Conservation (phyloP, 2,113 vertebrate species). For the Bos javanicus region DNA sequence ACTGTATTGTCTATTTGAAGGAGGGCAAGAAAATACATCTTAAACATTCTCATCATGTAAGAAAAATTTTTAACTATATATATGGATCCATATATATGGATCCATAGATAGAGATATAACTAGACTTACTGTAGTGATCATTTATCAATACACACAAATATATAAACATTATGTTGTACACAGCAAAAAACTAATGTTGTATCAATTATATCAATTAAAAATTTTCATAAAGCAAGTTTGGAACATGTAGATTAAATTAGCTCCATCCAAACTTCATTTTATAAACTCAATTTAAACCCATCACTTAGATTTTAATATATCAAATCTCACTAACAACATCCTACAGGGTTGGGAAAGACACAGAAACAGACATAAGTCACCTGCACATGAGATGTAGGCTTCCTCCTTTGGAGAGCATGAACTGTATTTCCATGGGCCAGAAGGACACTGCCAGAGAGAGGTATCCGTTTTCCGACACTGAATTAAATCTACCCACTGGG, state of each 20-base stretch:
- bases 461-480: neutral
- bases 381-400: constrained; percentile 30
- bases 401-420: neutral
- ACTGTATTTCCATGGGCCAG: neutral
- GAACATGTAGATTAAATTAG: neutral
- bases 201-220: neutral
- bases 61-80: neutral
- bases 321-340: neutral
- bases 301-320: neutral
- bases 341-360: neutral
- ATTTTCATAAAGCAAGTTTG: neutral
- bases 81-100: neutral
- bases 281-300: neutral
- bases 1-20: neutral
- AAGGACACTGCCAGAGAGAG: constrained; percentile 58
- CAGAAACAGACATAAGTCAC: neutral
- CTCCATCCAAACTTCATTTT: neutral
- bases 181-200: neutral
- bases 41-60: neutral
- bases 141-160: neutral
- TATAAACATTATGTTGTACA: neutral
- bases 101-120: neutral
- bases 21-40: neutral
- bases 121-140: neutral
- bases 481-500: constrained; percentile 37